Percentiles rank a stretch among this genome's conserved stretches.
These are phyloP conservation scores for Platalea minor DNA, from an alignment of 2,797 vertebrate genomes.

Conservation along the genomic window DNA sequence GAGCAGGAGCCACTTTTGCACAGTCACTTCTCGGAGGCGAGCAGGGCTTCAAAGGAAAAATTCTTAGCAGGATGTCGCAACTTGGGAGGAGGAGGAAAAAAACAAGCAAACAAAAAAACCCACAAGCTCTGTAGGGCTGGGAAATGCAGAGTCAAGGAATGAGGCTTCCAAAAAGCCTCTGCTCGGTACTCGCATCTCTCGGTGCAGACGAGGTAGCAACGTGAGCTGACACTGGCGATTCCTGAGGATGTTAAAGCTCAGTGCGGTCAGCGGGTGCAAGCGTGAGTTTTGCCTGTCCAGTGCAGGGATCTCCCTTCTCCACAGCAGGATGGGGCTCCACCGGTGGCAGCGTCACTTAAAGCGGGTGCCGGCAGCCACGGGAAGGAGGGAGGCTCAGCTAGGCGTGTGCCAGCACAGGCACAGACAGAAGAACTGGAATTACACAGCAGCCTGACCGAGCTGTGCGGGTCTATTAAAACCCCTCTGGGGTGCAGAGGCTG, in stretches of 20 bases:
- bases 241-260: fast-evolving
- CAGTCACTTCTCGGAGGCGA: constrained; percentile 44
- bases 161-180: not conserved
- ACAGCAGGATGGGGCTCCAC: not conserved
- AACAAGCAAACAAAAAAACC: constrained; percentile 40
- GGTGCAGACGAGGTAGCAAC: not conserved
- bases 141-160: constrained; percentile 43
- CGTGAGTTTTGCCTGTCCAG: not conserved
- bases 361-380: not conserved
- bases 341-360: not conserved
- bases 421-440: not conserved
- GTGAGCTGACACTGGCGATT: not conserved
- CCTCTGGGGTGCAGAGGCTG: not conserved
- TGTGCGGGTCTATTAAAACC: not conserved
- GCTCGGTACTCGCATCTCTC: not conserved
- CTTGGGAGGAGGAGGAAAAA: constrained; percentile 37
- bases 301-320: not conserved
- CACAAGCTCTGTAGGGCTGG: constrained; percentile 26
- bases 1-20: constrained; percentile 52
- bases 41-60: constrained; percentile 49
- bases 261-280: not conserved
- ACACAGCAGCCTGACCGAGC: not conserved
- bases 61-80: constrained; percentile 40
- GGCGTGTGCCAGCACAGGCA: not conserved
- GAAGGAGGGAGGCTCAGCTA: not conserved